Evolutionary conservation across 2,113 vertebrate species (phyloP).

Genomic region (Tylochromis polylepis): DNA sequence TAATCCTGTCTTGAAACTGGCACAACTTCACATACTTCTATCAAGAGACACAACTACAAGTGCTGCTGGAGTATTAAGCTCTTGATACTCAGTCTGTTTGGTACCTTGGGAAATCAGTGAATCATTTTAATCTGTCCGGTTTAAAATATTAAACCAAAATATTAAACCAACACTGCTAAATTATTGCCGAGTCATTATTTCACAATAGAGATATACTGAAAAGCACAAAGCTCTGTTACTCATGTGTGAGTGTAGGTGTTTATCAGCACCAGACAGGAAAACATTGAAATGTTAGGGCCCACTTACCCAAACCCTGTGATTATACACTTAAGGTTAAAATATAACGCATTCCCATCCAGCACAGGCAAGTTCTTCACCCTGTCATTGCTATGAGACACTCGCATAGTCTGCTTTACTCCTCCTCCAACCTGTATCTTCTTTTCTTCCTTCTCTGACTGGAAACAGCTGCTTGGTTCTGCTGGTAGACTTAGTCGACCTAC

Average conservation of each 20-base stretch:
- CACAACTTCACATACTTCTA: neutral
- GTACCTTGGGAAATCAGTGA: neutral
- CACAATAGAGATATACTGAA: neutral
- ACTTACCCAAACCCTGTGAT: constrained; percentile 66
- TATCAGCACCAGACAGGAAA: constrained; percentile 68
- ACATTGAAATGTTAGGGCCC: constrained; percentile 57
- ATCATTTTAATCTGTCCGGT: neutral
- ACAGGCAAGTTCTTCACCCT: constrained; percentile 45
- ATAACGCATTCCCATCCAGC: constrained; percentile 67
- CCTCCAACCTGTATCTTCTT: neutral
- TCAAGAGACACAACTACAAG: neutral
- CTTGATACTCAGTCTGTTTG: neutral
- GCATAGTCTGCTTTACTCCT: neutral
- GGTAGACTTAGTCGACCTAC: neutral
- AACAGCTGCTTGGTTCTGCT: neutral
- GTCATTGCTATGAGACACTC: constrained; percentile 26
- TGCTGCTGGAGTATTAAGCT: neutral
- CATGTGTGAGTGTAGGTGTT: constrained; percentile 52
- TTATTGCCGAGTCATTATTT: constrained; percentile 18
- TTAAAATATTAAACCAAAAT: neutral
- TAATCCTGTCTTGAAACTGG: neutral
- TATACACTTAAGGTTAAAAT: constrained; percentile 71
- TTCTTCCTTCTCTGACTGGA: neutral
- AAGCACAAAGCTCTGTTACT: constrained; percentile 2
- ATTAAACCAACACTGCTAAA: neutral